Conservation (phyloP, 2,797 vertebrate genomes). For the Crocidura indochinensis region DNA sequence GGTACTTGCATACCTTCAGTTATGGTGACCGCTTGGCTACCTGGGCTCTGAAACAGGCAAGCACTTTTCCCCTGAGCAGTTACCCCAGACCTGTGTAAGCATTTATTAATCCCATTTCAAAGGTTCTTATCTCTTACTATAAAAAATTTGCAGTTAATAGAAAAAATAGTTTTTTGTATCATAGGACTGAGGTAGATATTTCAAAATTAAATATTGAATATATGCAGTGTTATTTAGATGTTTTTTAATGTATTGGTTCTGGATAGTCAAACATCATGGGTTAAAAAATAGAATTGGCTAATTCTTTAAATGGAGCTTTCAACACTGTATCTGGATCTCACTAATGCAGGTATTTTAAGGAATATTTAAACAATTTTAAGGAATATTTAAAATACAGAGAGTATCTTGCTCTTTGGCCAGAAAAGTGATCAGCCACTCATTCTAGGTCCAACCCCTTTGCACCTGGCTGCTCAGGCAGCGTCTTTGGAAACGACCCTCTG, state of each 20-base stretch:
- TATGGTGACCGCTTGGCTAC: too few species aligned
- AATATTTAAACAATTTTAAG: not conserved
- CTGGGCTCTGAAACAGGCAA: too few species aligned
- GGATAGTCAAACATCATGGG: not conserved
- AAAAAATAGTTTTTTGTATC: slow-evolving; percentile 50
- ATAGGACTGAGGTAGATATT: not conserved
- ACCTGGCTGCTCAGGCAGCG: slow-evolving; percentile 90
- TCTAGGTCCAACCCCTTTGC: slow-evolving; percentile 89
- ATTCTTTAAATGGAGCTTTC: not conserved
- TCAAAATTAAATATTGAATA: not conserved
- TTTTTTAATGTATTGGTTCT: slow-evolving; percentile 52
- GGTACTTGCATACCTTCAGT: too few species aligned
- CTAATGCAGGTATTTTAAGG: not conserved
- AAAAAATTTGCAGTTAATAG: slow-evolving; percentile 55
- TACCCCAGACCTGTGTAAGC: not conserved
- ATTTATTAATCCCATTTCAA: slow-evolving; percentile 8
- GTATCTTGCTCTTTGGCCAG: not conserved
- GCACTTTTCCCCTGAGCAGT: too few species aligned
- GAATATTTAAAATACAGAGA: not conserved
- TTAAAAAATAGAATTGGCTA: slow-evolving; percentile 27
- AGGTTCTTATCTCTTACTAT: not conserved
- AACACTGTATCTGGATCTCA: not conserved
- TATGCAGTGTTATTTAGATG: not conserved
- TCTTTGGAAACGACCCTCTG: slow-evolving; percentile 89
- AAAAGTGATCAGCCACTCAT: not conserved